Conservation (phyloP, 2,888 invertebrate genomes). For the Ectropis crepuscularia region DNA sequence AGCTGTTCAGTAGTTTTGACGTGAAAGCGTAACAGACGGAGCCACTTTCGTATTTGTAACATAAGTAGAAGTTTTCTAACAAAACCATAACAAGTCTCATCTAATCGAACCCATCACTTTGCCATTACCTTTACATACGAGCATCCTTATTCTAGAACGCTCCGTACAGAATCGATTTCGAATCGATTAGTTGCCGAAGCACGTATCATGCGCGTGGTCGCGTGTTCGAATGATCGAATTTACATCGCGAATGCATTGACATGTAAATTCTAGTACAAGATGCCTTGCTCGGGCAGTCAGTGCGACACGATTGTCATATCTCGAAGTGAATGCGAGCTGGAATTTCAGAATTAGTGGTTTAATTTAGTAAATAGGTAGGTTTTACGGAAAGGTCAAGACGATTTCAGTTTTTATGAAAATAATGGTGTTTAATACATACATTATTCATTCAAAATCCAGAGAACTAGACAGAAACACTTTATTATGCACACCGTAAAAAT, state of each 20-base stretch:
- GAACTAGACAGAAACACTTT: too few species aligned
- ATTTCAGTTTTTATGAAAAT: background rate
- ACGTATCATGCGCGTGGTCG: conserved; percentile 51
- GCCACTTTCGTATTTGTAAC: background rate
- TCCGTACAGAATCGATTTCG: conserved; percentile 42
- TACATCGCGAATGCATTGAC: conserved; percentile 58
- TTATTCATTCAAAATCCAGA: too few species aligned
- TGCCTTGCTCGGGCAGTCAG: conserved; percentile 33
- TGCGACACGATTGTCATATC: conserved; percentile 32
- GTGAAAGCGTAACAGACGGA: background rate
- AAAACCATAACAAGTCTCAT: conserved; percentile 9
- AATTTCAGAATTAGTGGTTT: background rate
- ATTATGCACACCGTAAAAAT: too few species aligned
- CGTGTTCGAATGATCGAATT: conserved; percentile 56
- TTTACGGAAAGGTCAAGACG: too few species aligned
- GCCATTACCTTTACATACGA: conserved; percentile 17
- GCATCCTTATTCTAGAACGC: conserved; percentile 45
- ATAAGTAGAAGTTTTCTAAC: background rate
- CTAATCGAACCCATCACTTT: conserved; percentile 22
- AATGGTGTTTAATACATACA: too few species aligned
- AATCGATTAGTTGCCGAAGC: conserved; percentile 52
- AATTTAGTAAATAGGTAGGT: background rate
- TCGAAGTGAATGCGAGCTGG: background rate
- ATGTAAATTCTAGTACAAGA: conserved; percentile 57
- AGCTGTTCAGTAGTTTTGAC: too few species aligned